A percentile compares a stretch with the other conserved stretches of the same genome.
Evolutionary conservation across 2,113 vertebrate species (phyloP).

Genomic region (Maccullochella peelii): DNA sequence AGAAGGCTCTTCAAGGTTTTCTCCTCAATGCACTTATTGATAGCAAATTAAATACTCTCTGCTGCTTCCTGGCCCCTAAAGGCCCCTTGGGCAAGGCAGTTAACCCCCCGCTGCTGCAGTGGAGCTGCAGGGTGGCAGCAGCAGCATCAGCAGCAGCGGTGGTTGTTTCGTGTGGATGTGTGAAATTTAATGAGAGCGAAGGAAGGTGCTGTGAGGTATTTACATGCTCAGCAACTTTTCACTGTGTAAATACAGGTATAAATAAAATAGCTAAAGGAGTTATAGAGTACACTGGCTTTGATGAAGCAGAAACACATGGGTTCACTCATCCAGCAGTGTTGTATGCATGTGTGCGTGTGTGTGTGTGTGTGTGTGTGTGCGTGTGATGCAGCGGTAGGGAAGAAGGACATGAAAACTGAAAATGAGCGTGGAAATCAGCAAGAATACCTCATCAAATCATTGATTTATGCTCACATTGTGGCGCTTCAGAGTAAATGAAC

Average conservation of each 20-base stretch:
- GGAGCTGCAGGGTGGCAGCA: slow-evolving; percentile 50
- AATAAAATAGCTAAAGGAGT: slow-evolving; percentile 37
- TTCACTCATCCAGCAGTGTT: slow-evolving; percentile 13
- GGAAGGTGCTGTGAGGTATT: slow-evolving; percentile 26
- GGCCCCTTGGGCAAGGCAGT: slow-evolving; percentile 49
- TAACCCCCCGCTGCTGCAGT: slow-evolving; percentile 66
- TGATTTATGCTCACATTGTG: not conserved
- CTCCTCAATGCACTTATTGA: not conserved
- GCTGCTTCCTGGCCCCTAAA: slow-evolving; percentile 5
- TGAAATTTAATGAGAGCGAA: slow-evolving; percentile 42
- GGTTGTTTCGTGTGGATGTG: slow-evolving; percentile 34
- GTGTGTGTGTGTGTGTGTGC: slow-evolving; percentile 2
- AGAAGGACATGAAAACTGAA: not conserved
- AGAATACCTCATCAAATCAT: too few relatives aligned
- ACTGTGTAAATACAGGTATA: slow-evolving; percentile 40
- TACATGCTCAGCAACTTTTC: slow-evolving; percentile 59
- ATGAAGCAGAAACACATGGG: slow-evolving; percentile 35
- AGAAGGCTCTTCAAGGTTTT: not conserved
- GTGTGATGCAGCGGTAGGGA: not conserved
- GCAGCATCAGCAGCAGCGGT: slow-evolving; percentile 25
- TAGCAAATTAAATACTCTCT: slow-evolving; percentile 22
- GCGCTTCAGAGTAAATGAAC: not conserved
- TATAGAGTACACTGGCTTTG: slow-evolving; percentile 9
- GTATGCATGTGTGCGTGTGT: not conserved
- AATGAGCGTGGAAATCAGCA: not conserved